These are phyloP conservation scores for Phylloscopus trochiloides DNA, from an alignment of 2,113 vertebrate genomes.

Conservation along the genomic window DNA sequence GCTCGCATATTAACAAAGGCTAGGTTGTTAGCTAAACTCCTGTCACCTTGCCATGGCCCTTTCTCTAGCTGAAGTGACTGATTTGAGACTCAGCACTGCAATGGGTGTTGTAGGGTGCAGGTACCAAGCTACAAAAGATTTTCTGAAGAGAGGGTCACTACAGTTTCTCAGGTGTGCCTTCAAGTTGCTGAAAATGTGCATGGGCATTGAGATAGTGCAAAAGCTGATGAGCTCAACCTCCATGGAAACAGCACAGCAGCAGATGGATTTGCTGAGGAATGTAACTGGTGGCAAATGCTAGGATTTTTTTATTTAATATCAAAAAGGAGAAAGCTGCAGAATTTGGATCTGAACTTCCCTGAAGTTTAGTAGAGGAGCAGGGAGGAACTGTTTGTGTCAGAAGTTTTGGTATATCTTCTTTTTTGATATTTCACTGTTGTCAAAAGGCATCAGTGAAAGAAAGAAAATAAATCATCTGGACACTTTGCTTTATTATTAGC, in stretches of 20 bases:
- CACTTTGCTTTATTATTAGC: conserved; percentile 1
- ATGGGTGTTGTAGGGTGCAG: background rate
- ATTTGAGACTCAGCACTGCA: background rate
- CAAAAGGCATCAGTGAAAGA: background rate
- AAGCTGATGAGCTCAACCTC: background rate
- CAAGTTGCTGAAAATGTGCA: background rate
- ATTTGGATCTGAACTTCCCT: background rate
- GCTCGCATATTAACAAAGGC: background rate
- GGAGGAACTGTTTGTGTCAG: background rate
- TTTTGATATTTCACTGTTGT: conserved; percentile 1
- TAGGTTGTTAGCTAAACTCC: background rate
- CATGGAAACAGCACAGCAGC: background rate
- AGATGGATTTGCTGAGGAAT: background rate
- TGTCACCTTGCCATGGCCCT: background rate
- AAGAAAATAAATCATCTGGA: background rate
- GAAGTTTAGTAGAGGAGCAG: background rate
- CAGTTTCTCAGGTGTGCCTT: background rate
- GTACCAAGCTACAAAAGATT: background rate
- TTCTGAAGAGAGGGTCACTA: background rate
- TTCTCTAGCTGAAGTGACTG: background rate
- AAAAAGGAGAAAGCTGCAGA: background rate
- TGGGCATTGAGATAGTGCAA: background rate
- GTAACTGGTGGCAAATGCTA: background rate
- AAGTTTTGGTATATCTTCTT: background rate
- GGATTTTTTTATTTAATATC: background rate